A percentile compares a stretch with the other conserved stretches of the same genome.
phyloP scores from a whole-genome alignment of 2,113 vertebrate genomes.

The Anarhynchus alexandrinus region DNA sequence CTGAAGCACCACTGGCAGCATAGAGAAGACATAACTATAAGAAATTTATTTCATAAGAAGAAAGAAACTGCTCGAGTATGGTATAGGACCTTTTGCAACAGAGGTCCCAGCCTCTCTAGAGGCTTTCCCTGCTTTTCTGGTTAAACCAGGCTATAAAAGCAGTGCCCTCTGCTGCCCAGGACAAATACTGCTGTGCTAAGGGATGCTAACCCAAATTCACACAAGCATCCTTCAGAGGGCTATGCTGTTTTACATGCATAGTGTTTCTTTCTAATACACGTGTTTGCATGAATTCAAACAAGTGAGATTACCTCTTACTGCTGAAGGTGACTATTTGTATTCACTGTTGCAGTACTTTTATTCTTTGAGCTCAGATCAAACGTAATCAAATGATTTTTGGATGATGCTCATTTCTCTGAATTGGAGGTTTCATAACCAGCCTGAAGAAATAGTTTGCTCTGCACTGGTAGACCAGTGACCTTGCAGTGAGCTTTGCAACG shows the following conservation, averaged over 20 bases:
- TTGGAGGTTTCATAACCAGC: neutral
- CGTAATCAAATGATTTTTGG: neutral
- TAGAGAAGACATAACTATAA: neutral
- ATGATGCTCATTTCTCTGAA: neutral
- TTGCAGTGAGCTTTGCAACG: neutral
- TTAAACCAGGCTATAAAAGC: neutral
- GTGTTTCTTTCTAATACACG: neutral
- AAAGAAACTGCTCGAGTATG: neutral
- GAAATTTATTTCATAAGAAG: neutral
- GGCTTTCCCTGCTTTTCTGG: neutral
- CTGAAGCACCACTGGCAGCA: neutral
- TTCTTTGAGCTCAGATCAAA: neutral
- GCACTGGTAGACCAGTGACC: neutral
- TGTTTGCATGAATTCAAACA: neutral
- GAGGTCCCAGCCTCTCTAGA: neutral
- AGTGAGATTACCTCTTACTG: neutral
- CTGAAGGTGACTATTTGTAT: neutral
- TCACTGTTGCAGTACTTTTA: neutral
- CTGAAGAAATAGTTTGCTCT: neutral
- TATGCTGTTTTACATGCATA: neutral
- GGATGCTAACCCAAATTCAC: neutral
- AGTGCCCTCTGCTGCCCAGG: conserved; percentile 51
- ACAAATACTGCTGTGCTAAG: neutral
- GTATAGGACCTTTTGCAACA: neutral
- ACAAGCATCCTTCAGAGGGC: neutral